Evolutionary conservation across 2,888 invertebrate genomes (phyloP), one percentile per base, ranked within the genome.

Genomic region (Magallana nippona): DNA sequence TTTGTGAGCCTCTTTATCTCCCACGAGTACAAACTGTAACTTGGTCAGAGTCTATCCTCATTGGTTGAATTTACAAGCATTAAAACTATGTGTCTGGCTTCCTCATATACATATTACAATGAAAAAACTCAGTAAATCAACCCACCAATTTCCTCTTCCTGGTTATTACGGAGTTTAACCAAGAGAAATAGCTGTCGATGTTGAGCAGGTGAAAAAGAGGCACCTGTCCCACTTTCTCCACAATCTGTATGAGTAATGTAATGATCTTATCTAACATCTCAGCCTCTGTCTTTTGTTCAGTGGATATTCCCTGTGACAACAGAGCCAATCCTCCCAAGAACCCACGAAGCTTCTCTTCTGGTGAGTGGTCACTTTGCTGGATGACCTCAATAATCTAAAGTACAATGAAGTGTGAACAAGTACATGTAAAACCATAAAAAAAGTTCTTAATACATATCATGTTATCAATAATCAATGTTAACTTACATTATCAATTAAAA

Each of bases 121-220:
- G 15, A 15, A n/a, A n/a, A 58, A 13, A 58, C 3, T 1, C 15
- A 3, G 58, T 3, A 58, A 58, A 58, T n/a, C 15, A 22, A 11
- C 71, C 1, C 15, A 71, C 71, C 11, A 32, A 19, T 71, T 13
- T 27, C 0, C 32, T 71, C 13, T 71, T 32, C 5, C 27, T 1
- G 13, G 13, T 15, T 71, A 71, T 13, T 13, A 71, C 10, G 3
- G 13, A 60, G 17, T 79, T 79, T 44, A 88, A 71, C 88, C 88
- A 88, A 10, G 78, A 19, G 0, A 88, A 77, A 81, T 82, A 89
- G 44, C 71, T 79, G 10, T 81, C 58, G 1, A 85, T 78, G 56
- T 86, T 83, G 44, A 89, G 77, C 5, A 89, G 32, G 82, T 89
- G 85, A 82, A 88, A 89, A 62, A 88, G 44, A 15, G 87, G 84